These are phyloP conservation scores for Siniperca obscura DNA, from an alignment of 2,797 vertebrate species.

Conservation along the genomic window DNA sequence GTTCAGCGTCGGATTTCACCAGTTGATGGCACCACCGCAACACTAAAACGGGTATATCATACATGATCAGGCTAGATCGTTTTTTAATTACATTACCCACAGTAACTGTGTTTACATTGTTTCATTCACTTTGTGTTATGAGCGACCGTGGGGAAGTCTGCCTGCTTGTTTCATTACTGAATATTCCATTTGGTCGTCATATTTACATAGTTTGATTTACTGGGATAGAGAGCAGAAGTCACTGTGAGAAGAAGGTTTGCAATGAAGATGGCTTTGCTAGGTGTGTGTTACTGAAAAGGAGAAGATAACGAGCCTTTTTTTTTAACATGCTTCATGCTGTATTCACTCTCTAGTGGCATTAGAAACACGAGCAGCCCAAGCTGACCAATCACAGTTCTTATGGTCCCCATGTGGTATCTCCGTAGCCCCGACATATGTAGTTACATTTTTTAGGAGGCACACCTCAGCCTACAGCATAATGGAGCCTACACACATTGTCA, in stretches of 20 bases:
- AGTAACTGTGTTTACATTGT: too few species aligned
- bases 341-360: too few species aligned
- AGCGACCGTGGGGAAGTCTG: slow-evolving; percentile 12
- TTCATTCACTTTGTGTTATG: background rate
- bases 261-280: background rate
- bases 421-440: too few species aligned
- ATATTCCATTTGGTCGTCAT: background rate
- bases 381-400: too few species aligned
- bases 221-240: background rate
- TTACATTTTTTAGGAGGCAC: background rate
- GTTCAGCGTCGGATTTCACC: background rate
- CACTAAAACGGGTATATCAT: background rate
- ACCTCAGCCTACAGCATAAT: background rate
- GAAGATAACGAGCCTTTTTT: background rate
- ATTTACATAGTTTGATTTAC: slow-evolving; percentile 19
- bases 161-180: background rate
- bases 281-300: background rate
- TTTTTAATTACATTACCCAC: background rate
- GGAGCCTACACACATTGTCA: background rate
- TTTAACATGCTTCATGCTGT: too few species aligned
- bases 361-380: too few species aligned
- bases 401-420: too few species aligned
- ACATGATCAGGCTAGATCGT: background rate
- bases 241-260: background rate
- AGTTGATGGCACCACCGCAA: too few species aligned